A percentile compares a stretch with the other conserved stretches of the same genome.
phyloP scores from a whole-genome alignment of 2,888 invertebrate genomes.

The Eubasilissa splendida region DNA sequence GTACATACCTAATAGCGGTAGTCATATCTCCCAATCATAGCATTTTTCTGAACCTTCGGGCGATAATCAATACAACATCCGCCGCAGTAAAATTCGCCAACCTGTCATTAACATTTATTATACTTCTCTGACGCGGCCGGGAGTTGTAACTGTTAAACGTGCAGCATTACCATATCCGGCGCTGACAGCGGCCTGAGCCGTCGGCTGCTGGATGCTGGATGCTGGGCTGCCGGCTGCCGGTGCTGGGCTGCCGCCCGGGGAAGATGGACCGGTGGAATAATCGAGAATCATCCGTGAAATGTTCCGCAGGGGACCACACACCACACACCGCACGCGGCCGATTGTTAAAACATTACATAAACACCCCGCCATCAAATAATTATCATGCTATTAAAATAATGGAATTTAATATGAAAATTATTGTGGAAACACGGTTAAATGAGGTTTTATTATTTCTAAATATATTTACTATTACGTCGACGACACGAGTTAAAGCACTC shows the following conservation, averaged over 20 bases:
- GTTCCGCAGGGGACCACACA: constrained; percentile 38
- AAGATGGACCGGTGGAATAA: constrained; percentile 35
- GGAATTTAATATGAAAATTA: constrained; percentile 19
- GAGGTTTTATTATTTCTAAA: neutral
- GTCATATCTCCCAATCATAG: too few species aligned
- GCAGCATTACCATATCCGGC: constrained; percentile 13
- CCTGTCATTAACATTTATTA: neutral
- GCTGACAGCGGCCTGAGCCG: constrained; percentile 2
- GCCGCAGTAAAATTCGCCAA: neutral
- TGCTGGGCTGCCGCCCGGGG: neutral
- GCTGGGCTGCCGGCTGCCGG: neutral
- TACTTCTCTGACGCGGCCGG: neutral
- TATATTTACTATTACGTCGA: too few species aligned
- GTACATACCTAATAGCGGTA: too few species aligned
- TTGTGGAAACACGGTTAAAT: constrained; percentile 5
- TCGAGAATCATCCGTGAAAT: constrained; percentile 49
- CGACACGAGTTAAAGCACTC: too few species aligned
- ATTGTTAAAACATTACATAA: constrained; percentile 25
- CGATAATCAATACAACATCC: neutral
- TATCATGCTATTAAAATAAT: constrained; percentile 38
- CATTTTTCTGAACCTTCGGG: neutral
- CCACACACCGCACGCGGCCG: constrained; percentile 6
- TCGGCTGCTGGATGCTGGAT: neutral
- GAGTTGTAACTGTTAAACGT: constrained; percentile 20
- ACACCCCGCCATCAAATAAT: constrained; percentile 1